These are phyloP conservation scores for Urocynchramus pylzowi DNA, from an alignment of 2,113 vertebrate genomes.

Conservation along the genomic window DNA sequence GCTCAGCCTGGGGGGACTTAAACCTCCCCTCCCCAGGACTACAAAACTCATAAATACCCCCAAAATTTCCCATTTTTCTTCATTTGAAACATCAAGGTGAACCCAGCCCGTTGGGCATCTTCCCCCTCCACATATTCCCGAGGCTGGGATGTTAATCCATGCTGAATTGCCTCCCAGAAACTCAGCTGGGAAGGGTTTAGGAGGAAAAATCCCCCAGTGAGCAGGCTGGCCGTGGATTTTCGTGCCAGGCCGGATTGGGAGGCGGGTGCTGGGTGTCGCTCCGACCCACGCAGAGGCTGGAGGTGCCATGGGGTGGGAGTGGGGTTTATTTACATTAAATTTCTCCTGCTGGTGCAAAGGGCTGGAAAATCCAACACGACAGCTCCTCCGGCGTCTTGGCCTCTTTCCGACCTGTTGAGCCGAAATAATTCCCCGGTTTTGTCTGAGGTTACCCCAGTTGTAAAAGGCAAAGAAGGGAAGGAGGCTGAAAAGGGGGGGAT, in stretches of 20 bases:
- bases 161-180: neutral
- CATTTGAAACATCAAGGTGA: accelerated
- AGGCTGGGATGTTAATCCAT: accelerated
- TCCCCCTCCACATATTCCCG: accelerated
- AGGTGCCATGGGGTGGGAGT: neutral
- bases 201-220: accelerated
- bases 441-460: accelerated
- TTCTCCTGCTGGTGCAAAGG: neutral
- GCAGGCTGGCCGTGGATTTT: accelerated
- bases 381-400: neutral
- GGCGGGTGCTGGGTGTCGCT: accelerated
- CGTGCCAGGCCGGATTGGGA: neutral
- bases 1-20: neutral
- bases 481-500: accelerated
- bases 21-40: neutral
- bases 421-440: neutral
- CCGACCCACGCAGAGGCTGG: accelerated
- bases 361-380: conserved; percentile 18
- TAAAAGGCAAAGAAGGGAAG: neutral
- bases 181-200: neutral
- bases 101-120: accelerated
- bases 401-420: neutral
- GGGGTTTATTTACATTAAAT: neutral
- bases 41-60: neutral
- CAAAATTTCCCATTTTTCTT: neutral